A percentile compares a stretch with the other conserved stretches of the same genome.
Conservation (phyloP, 2,797 vertebrate species). For the Decapterus maruadsi region DNA sequence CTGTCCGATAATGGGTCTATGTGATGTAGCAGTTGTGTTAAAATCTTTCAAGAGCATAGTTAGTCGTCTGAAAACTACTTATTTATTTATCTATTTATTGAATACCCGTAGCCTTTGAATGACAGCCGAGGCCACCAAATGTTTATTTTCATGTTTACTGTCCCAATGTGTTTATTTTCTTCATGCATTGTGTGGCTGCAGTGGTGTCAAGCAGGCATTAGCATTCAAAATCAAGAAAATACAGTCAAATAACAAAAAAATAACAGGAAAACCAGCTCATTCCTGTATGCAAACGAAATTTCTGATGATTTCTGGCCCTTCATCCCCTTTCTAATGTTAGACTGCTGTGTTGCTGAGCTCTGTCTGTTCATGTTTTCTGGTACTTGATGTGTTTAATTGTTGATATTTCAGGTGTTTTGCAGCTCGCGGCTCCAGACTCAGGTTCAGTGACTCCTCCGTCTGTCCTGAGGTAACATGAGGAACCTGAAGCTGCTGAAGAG, state of each 20-base stretch:
- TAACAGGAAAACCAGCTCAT: not conserved
- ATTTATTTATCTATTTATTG: too few relatives aligned
- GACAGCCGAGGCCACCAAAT: too few relatives aligned
- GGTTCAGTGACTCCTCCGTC: not conserved
- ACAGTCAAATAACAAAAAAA: not conserved
- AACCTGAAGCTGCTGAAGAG: constrained; percentile 90
- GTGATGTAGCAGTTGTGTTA: fast-evolving
- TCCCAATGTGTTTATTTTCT: too few relatives aligned
- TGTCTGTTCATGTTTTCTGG: not conserved
- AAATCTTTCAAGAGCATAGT: not conserved
- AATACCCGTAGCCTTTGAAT: too few relatives aligned
- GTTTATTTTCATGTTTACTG: too few relatives aligned
- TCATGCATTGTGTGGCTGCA: too few relatives aligned
- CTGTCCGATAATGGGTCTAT: not conserved
- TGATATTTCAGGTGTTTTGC: constrained; percentile 9
- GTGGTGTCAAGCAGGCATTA: not conserved
- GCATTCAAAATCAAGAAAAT: not conserved
- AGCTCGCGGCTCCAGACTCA: not conserved
- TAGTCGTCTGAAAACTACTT: not conserved
- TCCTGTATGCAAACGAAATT: not conserved
- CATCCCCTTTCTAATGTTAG: not conserved
- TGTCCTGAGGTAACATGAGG: constrained; percentile 85
- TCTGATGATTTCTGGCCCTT: not conserved
- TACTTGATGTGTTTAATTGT: not conserved
- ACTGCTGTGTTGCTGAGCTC: fast-evolving